Evolutionary conservation across 2,113 vertebrate genomes (phyloP), one percentile per base, ranked within the genome.

Genomic region (Myrmecobius fasciatus): DNA sequence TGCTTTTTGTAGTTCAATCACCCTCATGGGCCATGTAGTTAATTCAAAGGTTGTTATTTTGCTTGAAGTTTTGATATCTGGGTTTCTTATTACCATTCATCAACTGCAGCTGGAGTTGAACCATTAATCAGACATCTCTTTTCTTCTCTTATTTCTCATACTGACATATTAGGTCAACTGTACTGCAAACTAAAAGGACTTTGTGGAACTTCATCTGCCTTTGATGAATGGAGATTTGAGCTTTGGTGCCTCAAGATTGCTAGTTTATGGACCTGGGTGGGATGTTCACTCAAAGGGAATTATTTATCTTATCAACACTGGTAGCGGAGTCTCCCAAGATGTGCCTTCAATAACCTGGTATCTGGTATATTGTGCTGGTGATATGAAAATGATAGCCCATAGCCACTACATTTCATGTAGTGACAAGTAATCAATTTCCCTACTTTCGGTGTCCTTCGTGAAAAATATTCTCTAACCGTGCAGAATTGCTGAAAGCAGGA

Each of bases 381-480:
- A 46, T 53, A 93, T 92, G 91, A 95, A 96, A 94, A 0, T 48
- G 90, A 83, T 47, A 48, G 31, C 91, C 48, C 31, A 6, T 3
- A 20, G 75, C 91, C 67, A 53, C 67, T 31, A 94, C 36, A 90
- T 89, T 25, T 56, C 91, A 91, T 36, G 36, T 67, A 88, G 25
- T 2, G 53, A 26, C 43, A 51, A 17, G 52, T 28, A 94, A 12
- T 12, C 93, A 49, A 51, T 92, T 94, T 92, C 28, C 91, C 26
- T 49, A 25, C 47, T 26, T 96, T 89, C 51, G 46, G 46, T 90
- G 89, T 93, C 92, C 89, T 36, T n/a, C n/a, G 7, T 53, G 52
- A 14, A 96, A 95, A 91, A 90, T 89, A 91, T 96, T 94, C 25
- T 47, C 53, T 75, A 28, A 88, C 24, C 92, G 90, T 94, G 89